Evolutionary conservation across 2,888 invertebrate genomes (phyloP).

Genomic region (Abrostola tripartita): DNA sequence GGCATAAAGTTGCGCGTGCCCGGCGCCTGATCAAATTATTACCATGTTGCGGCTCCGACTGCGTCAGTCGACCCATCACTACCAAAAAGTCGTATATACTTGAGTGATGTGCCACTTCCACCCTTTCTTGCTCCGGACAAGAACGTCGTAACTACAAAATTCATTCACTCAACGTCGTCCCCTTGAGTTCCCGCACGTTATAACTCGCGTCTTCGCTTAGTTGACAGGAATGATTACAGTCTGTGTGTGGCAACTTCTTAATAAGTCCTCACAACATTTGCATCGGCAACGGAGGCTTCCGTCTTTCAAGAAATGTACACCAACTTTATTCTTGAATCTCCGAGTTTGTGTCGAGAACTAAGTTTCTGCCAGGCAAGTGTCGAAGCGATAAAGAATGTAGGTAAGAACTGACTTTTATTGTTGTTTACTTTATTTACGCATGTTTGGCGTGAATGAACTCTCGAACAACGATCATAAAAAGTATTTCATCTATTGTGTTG

Average conservation of each 20-base stretch:
- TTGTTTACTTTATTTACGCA: constrained; percentile 49
- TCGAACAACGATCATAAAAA: constrained; percentile 44
- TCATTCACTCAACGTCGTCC: constrained; percentile 54
- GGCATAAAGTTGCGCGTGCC: constrained; percentile 78
- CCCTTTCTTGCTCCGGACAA: constrained; percentile 49
- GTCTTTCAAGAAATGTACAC: constrained; percentile 70
- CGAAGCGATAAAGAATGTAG: constrained; percentile 50
- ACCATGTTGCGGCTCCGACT: constrained; percentile 80
- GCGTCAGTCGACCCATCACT: constrained; percentile 65
- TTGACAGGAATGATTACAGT: constrained; percentile 83
- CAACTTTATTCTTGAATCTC: constrained; percentile 67
- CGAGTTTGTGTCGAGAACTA: constrained; percentile 52
- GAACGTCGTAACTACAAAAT: constrained; percentile 58
- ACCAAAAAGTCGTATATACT: constrained; percentile 64
- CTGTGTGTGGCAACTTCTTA: constrained; percentile 78
- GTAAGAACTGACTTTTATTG: constrained; percentile 46
- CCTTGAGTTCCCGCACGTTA: constrained; percentile 48
- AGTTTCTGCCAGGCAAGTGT: constrained; percentile 44
- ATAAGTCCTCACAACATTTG: constrained; percentile 85
- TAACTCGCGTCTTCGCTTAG: constrained; percentile 65
- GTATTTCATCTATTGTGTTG: constrained; percentile 47
- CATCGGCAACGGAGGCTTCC: constrained; percentile 69
- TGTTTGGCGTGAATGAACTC: constrained; percentile 41
- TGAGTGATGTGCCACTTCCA: constrained; percentile 44
- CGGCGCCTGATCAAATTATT: constrained; percentile 86